These are phyloP conservation scores for Frankliniella fusca DNA, from an alignment of 2,888 invertebrate genomes.

Conservation along the genomic window DNA sequence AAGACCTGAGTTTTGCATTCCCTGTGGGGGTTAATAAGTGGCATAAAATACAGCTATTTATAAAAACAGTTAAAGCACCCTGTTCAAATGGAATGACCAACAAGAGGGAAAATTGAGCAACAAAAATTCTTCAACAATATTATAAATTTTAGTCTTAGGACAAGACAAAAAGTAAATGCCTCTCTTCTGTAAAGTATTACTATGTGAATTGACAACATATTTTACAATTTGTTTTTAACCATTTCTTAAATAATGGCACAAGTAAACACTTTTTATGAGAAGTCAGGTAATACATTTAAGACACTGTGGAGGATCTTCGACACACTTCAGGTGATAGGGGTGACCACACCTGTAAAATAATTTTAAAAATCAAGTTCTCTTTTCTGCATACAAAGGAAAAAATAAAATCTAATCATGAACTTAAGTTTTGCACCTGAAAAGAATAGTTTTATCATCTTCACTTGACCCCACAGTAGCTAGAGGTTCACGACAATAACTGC, in stretches of 20 bases:
- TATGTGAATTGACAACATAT: neutral
- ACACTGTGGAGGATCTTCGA: conserved; percentile 38
- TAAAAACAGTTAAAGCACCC: neutral
- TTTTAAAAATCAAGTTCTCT: conserved; percentile 18
- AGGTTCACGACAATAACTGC: conserved; percentile 1
- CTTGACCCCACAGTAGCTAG: conserved; percentile 34
- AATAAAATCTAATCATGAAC: conserved; percentile 32
- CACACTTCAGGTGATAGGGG: conserved; percentile 41
- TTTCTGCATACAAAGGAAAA: conserved; percentile 39
- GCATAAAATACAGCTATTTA: neutral
- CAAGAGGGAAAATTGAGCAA: conserved; percentile 4
- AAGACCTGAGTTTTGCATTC: neutral
- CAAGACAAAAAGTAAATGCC: too few relatives aligned
- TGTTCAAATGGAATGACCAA: conserved; percentile 3
- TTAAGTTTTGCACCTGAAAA: conserved; percentile 32
- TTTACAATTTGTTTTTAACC: neutral
- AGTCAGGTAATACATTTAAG: conserved; percentile 34
- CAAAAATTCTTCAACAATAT: neutral
- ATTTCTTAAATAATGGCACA: neutral
- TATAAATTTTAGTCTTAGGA: neutral
- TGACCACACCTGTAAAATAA: conserved; percentile 40
- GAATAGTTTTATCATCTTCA: conserved; percentile 3
- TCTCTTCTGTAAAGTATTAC: neutral
- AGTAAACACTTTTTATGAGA: neutral
- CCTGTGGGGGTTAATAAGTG: neutral